Evolutionary conservation across 2,797 vertebrate species (phyloP), one percentile per base, ranked within the genome.

Genomic region (Eospalax fontanierii): DNA sequence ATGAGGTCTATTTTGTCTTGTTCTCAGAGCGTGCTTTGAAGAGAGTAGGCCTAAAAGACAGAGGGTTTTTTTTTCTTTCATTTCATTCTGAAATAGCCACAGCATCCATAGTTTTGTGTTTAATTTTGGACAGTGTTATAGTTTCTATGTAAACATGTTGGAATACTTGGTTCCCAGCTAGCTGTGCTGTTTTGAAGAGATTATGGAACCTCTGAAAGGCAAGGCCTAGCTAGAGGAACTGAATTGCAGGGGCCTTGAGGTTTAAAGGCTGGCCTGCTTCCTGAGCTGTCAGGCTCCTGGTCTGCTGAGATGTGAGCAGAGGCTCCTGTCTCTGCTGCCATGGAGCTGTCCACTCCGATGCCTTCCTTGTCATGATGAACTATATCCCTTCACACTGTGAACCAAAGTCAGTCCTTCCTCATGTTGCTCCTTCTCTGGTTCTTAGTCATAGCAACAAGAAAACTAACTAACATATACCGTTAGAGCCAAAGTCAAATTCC

Each of bases 1-100:
- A 61, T 0, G 2, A 46, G 33, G 11, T n/a, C n/a, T n/a, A 33
- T 6, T 0, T 0, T 11, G 33, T 30, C 66, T 50, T 22, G 10
- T 21, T 74, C 19, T 50, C 22, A 35, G 65, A 35, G 46, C 1
- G 35, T 33, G 57, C 11, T 38, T 19, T 30, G 84, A n/a, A 46
- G 16, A 30, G 43, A 30, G 38, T 4, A 70, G 83, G 50, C 33
- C 33, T 7, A 14, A 65, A 35, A 38, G 19, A 35, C 38, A 11
- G 22, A 73, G 76, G 38, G n/a, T n/a, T n/a, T 2, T 11, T 54
- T n/a, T 65, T 50, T 82, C 78, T 78, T 76, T 68, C 63, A 61
- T 46, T 75, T 40, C 21, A n/a, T 33, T 70, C 21, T 30, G 22
- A 50, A 86, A 38, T 4, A 61, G 65, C 46, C 40, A 2, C 12